Conservation (phyloP, 2,888 invertebrate species). For the Plagodis pulveraria region DNA sequence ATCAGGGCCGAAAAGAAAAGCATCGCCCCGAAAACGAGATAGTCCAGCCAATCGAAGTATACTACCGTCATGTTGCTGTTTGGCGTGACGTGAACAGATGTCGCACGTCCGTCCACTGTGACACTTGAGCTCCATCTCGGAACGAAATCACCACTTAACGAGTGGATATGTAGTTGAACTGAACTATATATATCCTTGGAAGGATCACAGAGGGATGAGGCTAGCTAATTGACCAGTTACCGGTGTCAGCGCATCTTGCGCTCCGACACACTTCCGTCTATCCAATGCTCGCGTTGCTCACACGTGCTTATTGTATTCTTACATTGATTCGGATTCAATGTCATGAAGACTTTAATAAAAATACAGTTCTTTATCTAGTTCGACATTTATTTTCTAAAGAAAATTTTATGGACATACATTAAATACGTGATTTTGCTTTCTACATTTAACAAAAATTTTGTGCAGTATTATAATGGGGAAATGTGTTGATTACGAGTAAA, state of each 20-base stretch:
- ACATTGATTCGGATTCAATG: background rate
- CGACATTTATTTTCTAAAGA: background rate
- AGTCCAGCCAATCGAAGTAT: constrained; percentile 87
- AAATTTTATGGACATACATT: background rate
- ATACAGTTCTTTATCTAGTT: background rate
- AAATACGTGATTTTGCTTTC: background rate
- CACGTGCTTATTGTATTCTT: constrained; percentile 1
- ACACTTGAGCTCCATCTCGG: constrained; percentile 66
- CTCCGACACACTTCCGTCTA: constrained; percentile 18
- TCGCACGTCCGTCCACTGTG: constrained; percentile 61
- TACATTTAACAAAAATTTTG: background rate
- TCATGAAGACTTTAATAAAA: background rate
- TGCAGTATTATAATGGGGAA: background rate
- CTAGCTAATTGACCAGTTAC: constrained; percentile 67
- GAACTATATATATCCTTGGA: constrained; percentile 73
- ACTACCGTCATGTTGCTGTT: constrained; percentile 59
- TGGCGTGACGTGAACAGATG: constrained; percentile 18
- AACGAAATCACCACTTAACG: constrained; percentile 63
- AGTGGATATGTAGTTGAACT: constrained; percentile 61
- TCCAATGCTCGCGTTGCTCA: constrained; percentile 3
- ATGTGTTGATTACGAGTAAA: background rate
- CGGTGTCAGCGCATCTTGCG: constrained; percentile 49
- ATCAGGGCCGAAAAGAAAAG: constrained; percentile 87
- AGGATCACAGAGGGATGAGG: constrained; percentile 74
- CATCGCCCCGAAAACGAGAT: constrained; percentile 87